These are phyloP conservation scores for Ectemnius lituratus DNA, from an alignment of 2,888 invertebrate species.

Conservation along the genomic window DNA sequence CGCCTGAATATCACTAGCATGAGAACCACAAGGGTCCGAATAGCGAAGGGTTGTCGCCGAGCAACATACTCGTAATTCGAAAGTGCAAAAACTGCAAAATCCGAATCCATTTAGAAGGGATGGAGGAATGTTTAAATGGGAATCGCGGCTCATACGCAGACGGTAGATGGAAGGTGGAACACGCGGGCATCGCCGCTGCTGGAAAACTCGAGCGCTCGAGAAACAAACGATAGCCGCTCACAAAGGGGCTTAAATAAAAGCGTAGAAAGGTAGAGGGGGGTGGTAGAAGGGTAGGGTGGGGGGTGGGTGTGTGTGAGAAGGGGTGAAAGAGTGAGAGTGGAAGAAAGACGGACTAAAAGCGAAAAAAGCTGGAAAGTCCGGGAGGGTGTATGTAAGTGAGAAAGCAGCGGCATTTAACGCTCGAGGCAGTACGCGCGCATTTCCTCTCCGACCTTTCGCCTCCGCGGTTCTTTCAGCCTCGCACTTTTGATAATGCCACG, in stretches of 20 bases:
- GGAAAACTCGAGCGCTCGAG: conserved; percentile 49
- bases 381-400: conserved; percentile 15
- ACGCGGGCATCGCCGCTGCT: conserved; percentile 41
- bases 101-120: conserved; percentile 19
- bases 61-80: conserved; percentile 9
- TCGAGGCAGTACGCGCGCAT: conserved; percentile 47
- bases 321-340: not conserved
- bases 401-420: conserved; percentile 60
- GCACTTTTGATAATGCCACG: conserved; percentile 58
- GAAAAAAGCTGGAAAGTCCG: not conserved
- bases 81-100: conserved; percentile 33
- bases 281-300: conserved; percentile 7
- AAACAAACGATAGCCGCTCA: conserved; percentile 60
- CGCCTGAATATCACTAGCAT: not conserved
- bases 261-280: conserved; percentile 24
- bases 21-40: not conserved
- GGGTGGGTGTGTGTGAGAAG: not conserved
- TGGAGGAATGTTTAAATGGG: not conserved
- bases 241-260: conserved; percentile 56
- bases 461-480: conserved; percentile 56
- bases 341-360: not conserved
- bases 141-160: conserved; percentile 19
- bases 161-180: conserved; percentile 45
- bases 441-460: conserved; percentile 60
- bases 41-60: conserved; percentile 4